These are phyloP conservation scores for Lamellibrachia satsuma DNA, from an alignment of 2,888 invertebrate species.

Conservation along the genomic window DNA sequence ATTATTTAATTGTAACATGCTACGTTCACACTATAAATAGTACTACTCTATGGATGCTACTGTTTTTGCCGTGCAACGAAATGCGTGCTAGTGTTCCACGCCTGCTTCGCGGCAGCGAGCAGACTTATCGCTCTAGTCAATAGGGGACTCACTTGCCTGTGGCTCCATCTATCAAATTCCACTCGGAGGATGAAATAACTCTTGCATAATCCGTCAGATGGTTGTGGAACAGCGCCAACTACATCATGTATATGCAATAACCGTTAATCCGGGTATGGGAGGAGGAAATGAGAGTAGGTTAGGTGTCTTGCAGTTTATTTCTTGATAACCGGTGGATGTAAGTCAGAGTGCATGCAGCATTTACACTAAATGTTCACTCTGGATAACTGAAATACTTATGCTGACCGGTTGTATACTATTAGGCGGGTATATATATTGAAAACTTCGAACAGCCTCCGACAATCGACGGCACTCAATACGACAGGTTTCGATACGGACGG, in stretches of 20 bases:
- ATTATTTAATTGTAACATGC: no score
- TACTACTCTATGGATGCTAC: no score
- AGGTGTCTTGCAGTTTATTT: neutral
- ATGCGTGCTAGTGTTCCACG: no score
- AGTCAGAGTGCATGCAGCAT: neutral
- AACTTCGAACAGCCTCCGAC: neutral
- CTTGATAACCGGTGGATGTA: neutral
- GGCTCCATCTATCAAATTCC: neutral
- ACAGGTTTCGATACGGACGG: neutral
- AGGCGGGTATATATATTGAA: neutral
- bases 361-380: neutral
- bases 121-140: no score
- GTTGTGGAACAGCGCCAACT: neutral
- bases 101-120: no score
- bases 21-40: no score
- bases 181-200: neutral
- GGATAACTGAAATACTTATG: neutral
- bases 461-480: constrained; percentile 2
- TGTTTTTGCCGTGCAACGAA: no score
- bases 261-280: neutral
- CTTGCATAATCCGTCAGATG: neutral
- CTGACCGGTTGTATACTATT: neutral
- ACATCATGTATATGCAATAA: neutral
- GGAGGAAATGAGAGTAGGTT: neutral
- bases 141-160: no score